Evolutionary conservation across 1,140 invertebrate genomes (phyloP), one percentile per base, ranked within the genome.

Genomic region (Tetramorium simillimum): DNA sequence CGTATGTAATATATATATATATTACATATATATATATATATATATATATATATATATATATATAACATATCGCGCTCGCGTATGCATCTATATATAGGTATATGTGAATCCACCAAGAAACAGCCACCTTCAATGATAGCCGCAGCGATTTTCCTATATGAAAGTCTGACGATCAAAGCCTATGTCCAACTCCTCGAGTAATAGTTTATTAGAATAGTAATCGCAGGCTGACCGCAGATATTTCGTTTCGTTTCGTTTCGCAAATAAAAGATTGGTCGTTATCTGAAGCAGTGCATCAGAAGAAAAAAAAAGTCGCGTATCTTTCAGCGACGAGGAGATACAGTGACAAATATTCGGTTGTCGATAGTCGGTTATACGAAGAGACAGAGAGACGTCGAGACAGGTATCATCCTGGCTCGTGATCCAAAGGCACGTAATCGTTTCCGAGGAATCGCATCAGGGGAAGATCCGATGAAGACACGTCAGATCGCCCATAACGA

Each of bases 401-500:
- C 43, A 51, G 43, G 28, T 28, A 73, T 49, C 51, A 80, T 73
- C 70, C 82, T 77, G 87, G 37, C 12, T 16, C 33, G 53, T 14
- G 72, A 33, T 85, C 53, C 86, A 69, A 82, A 75, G 65, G 81
- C 82, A 72, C 73, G 75, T 91, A 91, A 91, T 90, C 90, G 89
- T 77, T 73, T 91, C 86, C 89, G 84, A 85, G 65, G 89, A 91
- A 91, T 91, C 82, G 70, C 63, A 88, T 91, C 86, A 16, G 53
- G 21, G 43, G 37, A 21, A 67, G 86, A 90, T 86, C 80, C 89
- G 90, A 91, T 91, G 89, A 91, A 91, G 90, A 91, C 90, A 90
- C 89, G 87, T 91, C 77, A 69, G 72, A 84, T 88, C 78, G 90
- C 56, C 90, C 85, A 88, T 90, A 90, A 90, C 89, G 89, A 91